Percentiles rank a stretch among this genome's conserved stretches.
phyloP scores from a whole-genome alignment of 2,888 invertebrate species.

The Tridacna gigas region DNA sequence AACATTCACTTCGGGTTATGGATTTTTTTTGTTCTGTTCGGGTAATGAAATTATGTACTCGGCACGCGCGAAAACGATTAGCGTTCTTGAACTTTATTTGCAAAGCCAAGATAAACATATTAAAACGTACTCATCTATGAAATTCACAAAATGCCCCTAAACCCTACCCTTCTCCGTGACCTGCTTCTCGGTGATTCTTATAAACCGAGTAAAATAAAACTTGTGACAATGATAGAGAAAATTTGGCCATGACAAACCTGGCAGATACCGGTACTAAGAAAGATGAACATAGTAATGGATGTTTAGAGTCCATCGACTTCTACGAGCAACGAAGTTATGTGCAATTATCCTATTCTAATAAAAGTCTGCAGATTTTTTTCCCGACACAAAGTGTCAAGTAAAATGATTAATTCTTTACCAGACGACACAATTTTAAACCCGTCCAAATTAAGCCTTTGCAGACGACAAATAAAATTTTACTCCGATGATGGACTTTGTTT shows the following conservation, averaged over 20 bases:
- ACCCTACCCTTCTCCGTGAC: neutral
- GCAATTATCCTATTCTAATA: no score
- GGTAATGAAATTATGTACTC: conserved; percentile 4
- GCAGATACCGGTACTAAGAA: no score
- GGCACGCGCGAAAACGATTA: conserved; percentile 27
- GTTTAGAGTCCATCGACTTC: neutral
- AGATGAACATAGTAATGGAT: neutral
- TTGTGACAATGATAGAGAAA: neutral
- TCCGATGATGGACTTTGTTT: no score
- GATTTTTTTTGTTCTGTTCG: no score
- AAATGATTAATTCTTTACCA: no score
- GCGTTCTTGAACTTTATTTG: conserved; percentile 1
- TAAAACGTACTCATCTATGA: conserved; percentile 11
- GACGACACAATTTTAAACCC: no score
- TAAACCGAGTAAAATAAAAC: neutral
- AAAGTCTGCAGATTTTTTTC: neutral
- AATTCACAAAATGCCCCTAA: conserved; percentile 20
- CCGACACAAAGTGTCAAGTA: no score
- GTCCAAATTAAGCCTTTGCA: no score
- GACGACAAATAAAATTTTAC: no score
- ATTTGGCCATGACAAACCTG: neutral
- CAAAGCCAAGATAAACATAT: conserved; percentile 25
- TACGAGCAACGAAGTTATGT: no score
- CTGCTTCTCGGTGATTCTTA: neutral
- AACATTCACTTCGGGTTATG: no score